Conservation (phyloP, 2,888 invertebrate species). For the Nymphalis polychloros region DNA sequence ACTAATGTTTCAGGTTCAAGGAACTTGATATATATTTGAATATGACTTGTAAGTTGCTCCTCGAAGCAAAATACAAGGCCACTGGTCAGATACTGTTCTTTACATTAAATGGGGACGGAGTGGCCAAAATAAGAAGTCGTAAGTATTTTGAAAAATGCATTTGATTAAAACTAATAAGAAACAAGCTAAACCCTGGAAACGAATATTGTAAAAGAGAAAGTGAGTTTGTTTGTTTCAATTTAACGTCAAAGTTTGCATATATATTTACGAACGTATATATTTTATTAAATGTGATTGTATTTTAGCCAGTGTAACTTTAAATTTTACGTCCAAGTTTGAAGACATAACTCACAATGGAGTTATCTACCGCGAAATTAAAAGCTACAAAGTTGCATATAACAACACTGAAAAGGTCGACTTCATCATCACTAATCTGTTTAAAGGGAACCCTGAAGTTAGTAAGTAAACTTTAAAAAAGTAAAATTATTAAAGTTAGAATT, state of each 20-base stretch:
- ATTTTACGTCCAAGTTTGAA: constrained; percentile 50
- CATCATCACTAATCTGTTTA: constrained; percentile 58
- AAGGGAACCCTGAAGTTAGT: constrained; percentile 65
- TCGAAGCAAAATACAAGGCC: constrained; percentile 63
- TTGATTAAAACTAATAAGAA: not conserved
- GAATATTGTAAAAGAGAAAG: too few species aligned
- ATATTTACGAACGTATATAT: not conserved
- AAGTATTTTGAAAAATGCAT: constrained; percentile 12
- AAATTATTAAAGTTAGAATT: not conserved
- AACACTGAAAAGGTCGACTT: constrained; percentile 57
- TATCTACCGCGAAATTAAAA: constrained; percentile 54
- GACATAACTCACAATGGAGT: constrained; percentile 57
- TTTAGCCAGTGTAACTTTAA: constrained; percentile 52
- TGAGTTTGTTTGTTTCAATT: too few species aligned
- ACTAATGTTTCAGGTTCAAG: constrained; percentile 47
- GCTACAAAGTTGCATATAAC: constrained; percentile 47
- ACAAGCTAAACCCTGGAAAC: not conserved
- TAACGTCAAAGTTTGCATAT: too few species aligned
- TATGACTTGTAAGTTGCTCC: constrained; percentile 54
- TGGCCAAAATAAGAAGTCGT: constrained; percentile 57
- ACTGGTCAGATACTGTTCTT: constrained; percentile 59
- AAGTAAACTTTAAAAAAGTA: constrained; percentile 48
- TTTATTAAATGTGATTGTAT: constrained; percentile 34
- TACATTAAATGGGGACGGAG: constrained; percentile 62
- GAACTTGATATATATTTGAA: constrained; percentile 47